phyloP scores from a whole-genome alignment of 2,888 invertebrate genomes.

The Rhopalosiphum nymphaeae region DNA sequence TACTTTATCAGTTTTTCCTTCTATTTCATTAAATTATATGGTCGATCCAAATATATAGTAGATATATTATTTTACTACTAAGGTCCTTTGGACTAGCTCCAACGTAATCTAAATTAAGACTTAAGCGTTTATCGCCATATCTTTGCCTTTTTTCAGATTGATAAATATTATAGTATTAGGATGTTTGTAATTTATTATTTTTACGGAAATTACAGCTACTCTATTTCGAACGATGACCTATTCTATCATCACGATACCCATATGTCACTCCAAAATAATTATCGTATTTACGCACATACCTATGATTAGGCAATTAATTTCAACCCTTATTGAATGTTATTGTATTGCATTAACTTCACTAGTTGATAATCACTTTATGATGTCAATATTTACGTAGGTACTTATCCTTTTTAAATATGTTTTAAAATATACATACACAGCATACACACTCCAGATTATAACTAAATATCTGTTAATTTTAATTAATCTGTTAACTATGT shows the following conservation, averaged over 20 bases:
- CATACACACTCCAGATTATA: neutral
- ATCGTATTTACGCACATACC: neutral
- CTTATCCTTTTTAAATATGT: slow-evolving; percentile 3
- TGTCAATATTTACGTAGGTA: neutral
- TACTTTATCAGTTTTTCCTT: neutral
- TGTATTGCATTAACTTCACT: neutral
- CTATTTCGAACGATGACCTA: neutral
- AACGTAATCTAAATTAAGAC: neutral
- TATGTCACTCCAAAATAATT: neutral
- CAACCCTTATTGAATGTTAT: neutral
- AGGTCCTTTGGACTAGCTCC: neutral
- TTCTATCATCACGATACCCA: neutral
- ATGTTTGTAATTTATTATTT: neutral
- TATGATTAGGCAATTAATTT: neutral
- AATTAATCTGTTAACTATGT: neutral
- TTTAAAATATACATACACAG: neutral
- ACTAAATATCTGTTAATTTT: slow-evolving; percentile 19
- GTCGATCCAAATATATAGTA: neutral
- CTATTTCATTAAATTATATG: neutral
- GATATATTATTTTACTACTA: neutral
- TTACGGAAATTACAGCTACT: neutral
- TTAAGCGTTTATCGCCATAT: neutral
- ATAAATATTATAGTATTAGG: neutral
- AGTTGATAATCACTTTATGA: neutral
- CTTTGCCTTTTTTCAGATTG: neutral